Evolutionary conservation across 30 jellyfish, hydroid and myxozoan genomes (phyloP).

Genomic region (Phacellophora camtschatica): DNA sequence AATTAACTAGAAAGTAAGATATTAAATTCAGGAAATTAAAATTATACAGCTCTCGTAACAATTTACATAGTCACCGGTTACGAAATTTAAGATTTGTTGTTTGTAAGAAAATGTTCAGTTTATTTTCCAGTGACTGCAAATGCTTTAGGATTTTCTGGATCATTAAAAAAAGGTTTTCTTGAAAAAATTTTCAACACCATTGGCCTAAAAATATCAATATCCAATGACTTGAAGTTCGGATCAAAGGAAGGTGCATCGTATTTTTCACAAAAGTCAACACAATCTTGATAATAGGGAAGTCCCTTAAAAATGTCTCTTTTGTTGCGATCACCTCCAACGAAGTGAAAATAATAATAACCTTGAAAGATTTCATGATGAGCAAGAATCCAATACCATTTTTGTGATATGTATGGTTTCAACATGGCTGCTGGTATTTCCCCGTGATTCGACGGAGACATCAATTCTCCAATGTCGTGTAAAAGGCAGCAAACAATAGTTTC

Average conservation of each 20-base stretch:
- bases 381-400: constrained; percentile 55
- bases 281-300: constrained; percentile 32
- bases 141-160: constrained; percentile 47
- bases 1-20: too few relatives aligned
- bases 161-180: neutral
- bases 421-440: constrained; percentile 70
- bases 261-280: constrained; percentile 38
- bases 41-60: too few relatives aligned
- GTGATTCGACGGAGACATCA: constrained; percentile 58
- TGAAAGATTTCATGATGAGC: constrained; percentile 66
- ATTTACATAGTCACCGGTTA: too few relatives aligned
- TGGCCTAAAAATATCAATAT: constrained; percentile 29
- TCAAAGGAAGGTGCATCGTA: constrained; percentile 69
- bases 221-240: constrained; percentile 31
- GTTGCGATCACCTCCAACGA: constrained; percentile 51
- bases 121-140: constrained; percentile 47
- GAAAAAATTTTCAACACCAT: constrained; percentile 39
- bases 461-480: constrained; percentile 60
- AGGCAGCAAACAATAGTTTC: constrained; percentile 53
- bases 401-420: constrained; percentile 45
- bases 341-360: constrained; percentile 46
- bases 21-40: too few relatives aligned
- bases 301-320: constrained; percentile 24
- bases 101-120: neutral
- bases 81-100: neutral